Evolutionary conservation across 2,113 vertebrate species (phyloP), one percentile per base, ranked within the genome.

Genomic region (Podarcis muralis): DNA sequence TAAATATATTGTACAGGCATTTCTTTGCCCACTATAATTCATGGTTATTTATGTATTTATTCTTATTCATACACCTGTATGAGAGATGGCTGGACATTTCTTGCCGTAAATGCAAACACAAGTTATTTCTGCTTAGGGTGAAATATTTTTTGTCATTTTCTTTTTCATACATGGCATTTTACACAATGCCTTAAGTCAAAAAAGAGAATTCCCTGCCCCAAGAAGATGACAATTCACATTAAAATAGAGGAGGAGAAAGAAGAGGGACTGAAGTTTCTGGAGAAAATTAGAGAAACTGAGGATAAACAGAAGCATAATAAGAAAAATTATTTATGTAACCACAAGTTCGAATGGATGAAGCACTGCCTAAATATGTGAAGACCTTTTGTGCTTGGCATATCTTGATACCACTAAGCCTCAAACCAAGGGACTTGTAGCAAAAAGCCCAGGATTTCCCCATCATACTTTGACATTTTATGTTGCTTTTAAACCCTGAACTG

Each of bases 401-500:
- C 6, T 32, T 11, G 18, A 43, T 79, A 69, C 5, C n/a, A 48
- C 27, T 66, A 48, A 6, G 62, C 20, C 72, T 86, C n/a, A 86
- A 68, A 27, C 35, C 66, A 59, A 23, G 12, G 18, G 32, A 7
- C 48, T 88, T 62, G 37, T 0, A 0, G 5, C 76, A 12, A 48
- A 6, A 83, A 89, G 62, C 37, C 22, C 81, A 57, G 37, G 77
- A 71, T 80, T 83, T 83, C 82, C 2, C 59, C 35, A 11, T 66
- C 12, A 2, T 35, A 69, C 30, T 69, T 85, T 89, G 66, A 20
- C 65, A n/a, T 80, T 53, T 71, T 71, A 65, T 6, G 81, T 40
- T 83, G 0, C 5, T 93, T 89, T 18, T 90, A 23, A 40, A 85
- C 0, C 37, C 87, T 90, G 62, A 87, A 92, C 57, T 90, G 79